phyloP scores from a whole-genome alignment of 1,140 invertebrate species.

The Drosophila erecta region DNA sequence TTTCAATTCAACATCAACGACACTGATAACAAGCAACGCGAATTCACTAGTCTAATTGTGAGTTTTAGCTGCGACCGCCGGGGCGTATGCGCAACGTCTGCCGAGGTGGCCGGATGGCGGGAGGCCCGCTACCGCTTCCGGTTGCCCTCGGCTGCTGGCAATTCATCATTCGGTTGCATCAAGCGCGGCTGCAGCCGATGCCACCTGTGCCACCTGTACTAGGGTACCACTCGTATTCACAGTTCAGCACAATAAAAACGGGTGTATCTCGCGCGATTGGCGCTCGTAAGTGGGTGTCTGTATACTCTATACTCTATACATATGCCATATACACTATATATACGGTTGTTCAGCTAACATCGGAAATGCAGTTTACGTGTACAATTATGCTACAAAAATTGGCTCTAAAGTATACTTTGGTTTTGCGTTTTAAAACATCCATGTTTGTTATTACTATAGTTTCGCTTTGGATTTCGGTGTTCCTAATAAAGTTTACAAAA shows the following conservation, averaged over 20 bases:
- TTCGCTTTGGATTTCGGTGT: constrained; percentile 19
- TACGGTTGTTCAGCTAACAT: constrained; percentile 56
- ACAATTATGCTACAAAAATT: constrained; percentile 72
- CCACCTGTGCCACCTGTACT: too few relatives aligned
- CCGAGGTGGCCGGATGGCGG: constrained; percentile 25
- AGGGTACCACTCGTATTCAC: constrained; percentile 53
- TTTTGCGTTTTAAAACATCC: constrained; percentile 53
- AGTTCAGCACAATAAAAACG: constrained; percentile 47
- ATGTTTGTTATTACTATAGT: constrained; percentile 27
- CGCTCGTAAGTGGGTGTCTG: constrained; percentile 15
- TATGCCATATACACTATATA: constrained; percentile 8
- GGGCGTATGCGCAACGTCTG: constrained; percentile 57
- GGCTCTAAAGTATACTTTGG: constrained; percentile 63
- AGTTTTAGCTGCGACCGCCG: constrained; percentile 16
- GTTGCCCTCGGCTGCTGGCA: background rate
- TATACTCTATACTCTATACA: constrained; percentile 12
- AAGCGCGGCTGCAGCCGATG: constrained; percentile 22
- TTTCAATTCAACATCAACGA: constrained; percentile 48
- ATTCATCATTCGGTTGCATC: constrained; percentile 39
- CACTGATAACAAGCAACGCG: constrained; percentile 64
- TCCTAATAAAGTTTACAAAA: constrained; percentile 67
- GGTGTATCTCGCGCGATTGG: constrained; percentile 17
- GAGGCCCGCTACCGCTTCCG: constrained; percentile 39
- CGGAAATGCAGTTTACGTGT: constrained; percentile 63
- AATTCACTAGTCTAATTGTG: constrained; percentile 60